A percentile compares a stretch with the other conserved stretches of the same genome.
These are phyloP conservation scores for Parasteatoda lunata DNA, from an alignment of 2,888 invertebrate species.

Conservation along the genomic window DNA sequence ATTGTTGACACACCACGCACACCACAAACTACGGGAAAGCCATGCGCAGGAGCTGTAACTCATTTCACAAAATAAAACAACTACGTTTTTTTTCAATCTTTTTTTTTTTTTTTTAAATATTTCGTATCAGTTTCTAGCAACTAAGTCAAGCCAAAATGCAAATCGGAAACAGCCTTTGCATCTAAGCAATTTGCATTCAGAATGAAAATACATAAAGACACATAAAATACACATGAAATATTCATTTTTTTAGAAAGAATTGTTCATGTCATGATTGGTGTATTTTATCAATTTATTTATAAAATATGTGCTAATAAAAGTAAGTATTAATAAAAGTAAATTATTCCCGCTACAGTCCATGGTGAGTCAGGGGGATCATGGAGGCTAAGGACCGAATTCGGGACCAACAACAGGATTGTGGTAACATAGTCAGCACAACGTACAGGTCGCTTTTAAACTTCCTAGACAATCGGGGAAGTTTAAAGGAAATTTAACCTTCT, in stretches of 20 bases:
- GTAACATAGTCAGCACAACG: too few species aligned
- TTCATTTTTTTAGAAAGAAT: background rate
- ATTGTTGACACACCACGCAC: slow-evolving; percentile 69
- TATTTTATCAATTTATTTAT: background rate
- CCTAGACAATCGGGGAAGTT: too few species aligned
- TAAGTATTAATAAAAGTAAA: too few species aligned
- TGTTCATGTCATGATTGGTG: background rate
- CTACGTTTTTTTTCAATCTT: background rate
- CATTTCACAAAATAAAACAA: background rate
- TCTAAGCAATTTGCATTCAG: slow-evolving; percentile 24
- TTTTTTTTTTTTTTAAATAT: background rate
- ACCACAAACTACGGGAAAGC: slow-evolving; percentile 67
- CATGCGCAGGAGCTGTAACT: slow-evolving; percentile 61
- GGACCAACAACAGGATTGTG: too few species aligned
- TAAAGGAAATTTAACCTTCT: too few species aligned
- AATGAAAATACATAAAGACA: background rate
- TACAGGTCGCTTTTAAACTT: too few species aligned
- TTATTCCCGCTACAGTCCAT: too few species aligned
- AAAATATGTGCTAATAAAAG: background rate
- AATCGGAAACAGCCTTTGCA: slow-evolving; percentile 33
- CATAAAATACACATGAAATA: background rate
- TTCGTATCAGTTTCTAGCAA: slow-evolving; percentile 6
- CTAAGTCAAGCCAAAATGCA: slow-evolving; percentile 47
- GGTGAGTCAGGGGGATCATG: too few species aligned
- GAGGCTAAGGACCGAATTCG: too few species aligned